Percentiles rank a stretch among this genome's conserved stretches.
phyloP scores from a whole-genome alignment of 2,113 vertebrate species.

The Prunella fulvescens region DNA sequence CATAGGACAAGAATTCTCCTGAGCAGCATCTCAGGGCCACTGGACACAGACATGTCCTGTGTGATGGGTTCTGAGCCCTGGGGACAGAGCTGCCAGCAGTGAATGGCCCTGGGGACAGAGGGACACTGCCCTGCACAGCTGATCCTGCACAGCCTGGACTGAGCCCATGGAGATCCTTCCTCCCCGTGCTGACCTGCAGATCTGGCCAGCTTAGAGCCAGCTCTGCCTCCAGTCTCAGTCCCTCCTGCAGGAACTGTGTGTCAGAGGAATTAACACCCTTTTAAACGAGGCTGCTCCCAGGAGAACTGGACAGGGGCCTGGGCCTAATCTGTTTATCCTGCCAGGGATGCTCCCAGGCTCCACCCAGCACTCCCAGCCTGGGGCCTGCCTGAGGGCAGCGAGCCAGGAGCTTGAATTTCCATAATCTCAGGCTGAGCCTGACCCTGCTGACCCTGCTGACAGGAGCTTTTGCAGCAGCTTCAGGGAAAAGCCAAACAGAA shows the following conservation, averaged over 20 bases:
- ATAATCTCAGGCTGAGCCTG: slow-evolving; percentile 27
- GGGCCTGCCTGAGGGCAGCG: not conserved
- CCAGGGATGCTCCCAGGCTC: not conserved
- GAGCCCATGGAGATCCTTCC: not conserved
- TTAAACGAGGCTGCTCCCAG: slow-evolving; percentile 64
- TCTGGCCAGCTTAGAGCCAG: not conserved
- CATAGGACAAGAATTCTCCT: not conserved
- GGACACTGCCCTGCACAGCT: not conserved
- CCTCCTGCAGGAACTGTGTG: not conserved
- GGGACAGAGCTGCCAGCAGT: not conserved
- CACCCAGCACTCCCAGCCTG: fast-evolving
- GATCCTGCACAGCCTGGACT: not conserved
- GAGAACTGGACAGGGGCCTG: slow-evolving; percentile 59
- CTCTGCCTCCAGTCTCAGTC: not conserved
- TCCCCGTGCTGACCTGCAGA: slow-evolving; percentile 47
- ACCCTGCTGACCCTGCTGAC: slow-evolving; percentile 31
- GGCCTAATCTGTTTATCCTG: slow-evolving; percentile 65
- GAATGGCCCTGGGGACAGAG: not conserved
- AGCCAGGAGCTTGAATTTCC: not conserved
- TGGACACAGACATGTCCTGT: not conserved
- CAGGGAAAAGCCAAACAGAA: not conserved
- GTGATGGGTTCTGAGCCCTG: not conserved
- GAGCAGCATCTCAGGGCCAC: not conserved
- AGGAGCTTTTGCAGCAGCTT: slow-evolving; percentile 6
- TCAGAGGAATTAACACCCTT: slow-evolving; percentile 37